Base-by-base conservation (phyloP, 2,888 invertebrate genomes). In the Anaspis maculata region DNA sequence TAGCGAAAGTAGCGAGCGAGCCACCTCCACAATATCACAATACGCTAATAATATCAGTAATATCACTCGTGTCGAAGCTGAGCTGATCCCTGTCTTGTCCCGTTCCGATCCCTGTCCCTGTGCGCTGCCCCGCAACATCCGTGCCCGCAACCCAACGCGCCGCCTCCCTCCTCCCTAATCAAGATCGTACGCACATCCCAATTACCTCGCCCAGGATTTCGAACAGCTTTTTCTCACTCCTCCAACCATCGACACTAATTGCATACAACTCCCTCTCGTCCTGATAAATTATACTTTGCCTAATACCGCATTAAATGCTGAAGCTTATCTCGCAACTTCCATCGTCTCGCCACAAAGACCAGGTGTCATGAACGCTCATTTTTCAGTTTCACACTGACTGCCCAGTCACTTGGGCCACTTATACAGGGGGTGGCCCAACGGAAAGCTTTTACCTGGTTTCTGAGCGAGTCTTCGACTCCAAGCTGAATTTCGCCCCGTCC, bases 1-100 rank as follows among this genome's bases (percentile, higher is more conserved):
- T 49, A 45, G 49, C 47, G n/a, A n/a, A n/a, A n/a, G n/a, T n/a
- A n/a, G n/a, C n/a, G n/a, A n/a, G n/a, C n/a, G 51, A 54, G 53
- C 50, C 51, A 49, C 46, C 50, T 50, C 50, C 48, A 54, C 51
- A 51, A 52, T 50, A 47, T 51, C 48, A 54, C 51, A 51, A 52
- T 50, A 47, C 49, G 47, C 48, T 52, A 51, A 49, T 52, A 47
- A 47, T 39, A 46, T 40, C 36, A 39, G 32, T 41, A 34, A 49
- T 52, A 47, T 48, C 40, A 46, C 41, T 35, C 40, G 32, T 41
- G 37, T 41, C 41, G 35, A 34, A 31, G 13, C 15, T 21, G 5
- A 9, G 32, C 27, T 34, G 32, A 25, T 34, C 32, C 33, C 21
- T 24, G 27, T 13, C 23, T 25, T 14, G 13, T 11, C 14, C 27